phyloP scores from a whole-genome alignment of 2,113 vertebrate genomes.

The Lasiurus borealis region DNA sequence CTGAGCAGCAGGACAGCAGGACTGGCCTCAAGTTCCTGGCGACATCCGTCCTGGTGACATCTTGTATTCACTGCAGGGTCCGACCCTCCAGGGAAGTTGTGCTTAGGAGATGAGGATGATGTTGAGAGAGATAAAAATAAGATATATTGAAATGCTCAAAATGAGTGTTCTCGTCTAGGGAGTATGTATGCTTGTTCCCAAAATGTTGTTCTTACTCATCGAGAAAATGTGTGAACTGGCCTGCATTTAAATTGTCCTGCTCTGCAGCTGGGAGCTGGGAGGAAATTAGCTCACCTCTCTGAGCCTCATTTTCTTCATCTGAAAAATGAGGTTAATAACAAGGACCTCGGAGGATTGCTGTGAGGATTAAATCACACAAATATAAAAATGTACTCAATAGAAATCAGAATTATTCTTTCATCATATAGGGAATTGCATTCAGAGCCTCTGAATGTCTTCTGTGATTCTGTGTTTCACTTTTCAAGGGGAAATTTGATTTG shows the following conservation, averaged over 20 bases:
- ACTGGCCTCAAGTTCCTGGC: neutral
- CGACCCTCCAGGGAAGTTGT: neutral
- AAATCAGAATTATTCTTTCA: constrained; percentile 51
- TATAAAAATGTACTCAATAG: constrained; percentile 53
- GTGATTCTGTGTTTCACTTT: constrained; percentile 40
- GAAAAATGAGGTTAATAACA: constrained; percentile 74
- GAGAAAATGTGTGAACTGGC: neutral
- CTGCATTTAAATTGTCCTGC: neutral
- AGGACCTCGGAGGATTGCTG: neutral
- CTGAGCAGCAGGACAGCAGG: constrained; percentile 13
- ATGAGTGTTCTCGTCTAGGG: neutral
- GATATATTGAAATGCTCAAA: neutral
- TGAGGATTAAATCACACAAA: constrained; percentile 52
- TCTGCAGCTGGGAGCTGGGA: neutral
- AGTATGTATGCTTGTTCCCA: neutral
- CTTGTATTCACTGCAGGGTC: neutral
- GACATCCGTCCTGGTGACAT: neutral
- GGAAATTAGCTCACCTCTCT: constrained; percentile 1
- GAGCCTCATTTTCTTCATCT: constrained; percentile 31
- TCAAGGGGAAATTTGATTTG: constrained; percentile 68
- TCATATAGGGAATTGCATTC: neutral
- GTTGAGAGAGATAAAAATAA: neutral
- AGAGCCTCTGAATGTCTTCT: constrained; percentile 17
- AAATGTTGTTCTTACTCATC: neutral
- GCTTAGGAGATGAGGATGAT: neutral